Conservation (phyloP, 2,797 vertebrate genomes). For the Botia almorhae region DNA sequence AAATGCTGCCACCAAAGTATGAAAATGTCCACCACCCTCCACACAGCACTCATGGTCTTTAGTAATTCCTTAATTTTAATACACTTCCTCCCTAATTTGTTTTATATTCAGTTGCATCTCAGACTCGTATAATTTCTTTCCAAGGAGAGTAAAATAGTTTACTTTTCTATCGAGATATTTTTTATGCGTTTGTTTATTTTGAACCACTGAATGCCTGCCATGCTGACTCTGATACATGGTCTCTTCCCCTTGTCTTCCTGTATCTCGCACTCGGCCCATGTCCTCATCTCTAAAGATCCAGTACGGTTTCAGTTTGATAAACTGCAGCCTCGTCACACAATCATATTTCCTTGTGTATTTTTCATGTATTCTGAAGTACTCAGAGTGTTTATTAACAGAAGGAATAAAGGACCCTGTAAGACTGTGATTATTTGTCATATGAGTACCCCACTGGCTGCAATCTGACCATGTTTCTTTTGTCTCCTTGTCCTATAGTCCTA, state of each 20-base stretch:
- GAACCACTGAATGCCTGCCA: background rate
- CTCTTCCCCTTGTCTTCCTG: slow-evolving; percentile 1
- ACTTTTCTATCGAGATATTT: slow-evolving; percentile 96
- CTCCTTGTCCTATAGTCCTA: background rate
- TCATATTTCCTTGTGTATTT: slow-evolving; percentile 28
- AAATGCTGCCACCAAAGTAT: slow-evolving; percentile 56
- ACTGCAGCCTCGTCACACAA: slow-evolving; percentile 7
- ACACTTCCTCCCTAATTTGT: slow-evolving; percentile 46
- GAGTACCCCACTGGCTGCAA: too few relatives aligned
- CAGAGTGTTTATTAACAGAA: slow-evolving; percentile 4
- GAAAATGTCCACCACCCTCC: slow-evolving; percentile 32
- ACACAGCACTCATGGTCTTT: slow-evolving; percentile 68
- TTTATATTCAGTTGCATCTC: slow-evolving; percentile 67
- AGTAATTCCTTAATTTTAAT: slow-evolving; percentile 66
- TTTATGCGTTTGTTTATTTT: slow-evolving; percentile 78
- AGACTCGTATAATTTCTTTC: slow-evolving; percentile 79
- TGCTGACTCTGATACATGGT: background rate
- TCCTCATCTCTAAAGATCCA: background rate
- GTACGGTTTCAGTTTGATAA: background rate
- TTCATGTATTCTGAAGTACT: background rate
- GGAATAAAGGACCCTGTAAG: slow-evolving; percentile 29
- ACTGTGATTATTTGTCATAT: slow-evolving; percentile 26
- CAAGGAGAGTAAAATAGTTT: slow-evolving; percentile 86
- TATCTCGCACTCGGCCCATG: slow-evolving; percentile 17
- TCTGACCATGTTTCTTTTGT: background rate